Evolutionary conservation across 2,888 invertebrate species (phyloP), one percentile per base, ranked within the genome.

Genomic region (Dicycla oo): DNA sequence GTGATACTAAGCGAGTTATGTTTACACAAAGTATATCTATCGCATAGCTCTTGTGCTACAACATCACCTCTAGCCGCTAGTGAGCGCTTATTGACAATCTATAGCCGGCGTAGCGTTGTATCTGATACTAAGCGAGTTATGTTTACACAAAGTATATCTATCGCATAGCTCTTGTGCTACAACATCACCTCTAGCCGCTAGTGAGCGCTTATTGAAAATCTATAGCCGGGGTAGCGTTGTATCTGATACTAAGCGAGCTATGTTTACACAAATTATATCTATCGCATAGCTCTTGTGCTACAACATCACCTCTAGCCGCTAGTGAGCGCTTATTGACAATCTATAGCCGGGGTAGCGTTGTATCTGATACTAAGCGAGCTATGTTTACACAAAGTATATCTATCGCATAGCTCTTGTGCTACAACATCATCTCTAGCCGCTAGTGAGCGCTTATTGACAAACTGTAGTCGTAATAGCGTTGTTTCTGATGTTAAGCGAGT

Each of bases 301-400:
- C 34, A 34, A 6, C 4, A 34, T 34, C 34, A 34, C 34, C 34
- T 34, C 34, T 34, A 34, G 34, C 34, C 3, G 26, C 75, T 57
- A 57, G 43, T 49, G 49, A 49, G 56, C 53, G 60, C 68, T 63
- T 69, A 80, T 80, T 78, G 78, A 78, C 80, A 65, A 57, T 69
- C 51, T 65, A 43, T 65, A 65, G 64, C 15, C 13, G 18, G 43
- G 47, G 23, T 61, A 61, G 63, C 43, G 78, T 65, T 61, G 61
- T 80, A 69, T 75, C 43, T 23, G 51, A 64, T 53, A 58, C 56
- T 51, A 61, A 54, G 63, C 64, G 45, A 23, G 26, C 2, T 47
- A 40, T 75, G 54, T 75, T 66, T 51, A 63, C 68, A 34, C 34
- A 34, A 34, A 34, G 34, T 34, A 34, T 0, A 34, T 34, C 34